phyloP scores from a whole-genome alignment of 2,888 invertebrate species.

The Aphidius colemani region DNA sequence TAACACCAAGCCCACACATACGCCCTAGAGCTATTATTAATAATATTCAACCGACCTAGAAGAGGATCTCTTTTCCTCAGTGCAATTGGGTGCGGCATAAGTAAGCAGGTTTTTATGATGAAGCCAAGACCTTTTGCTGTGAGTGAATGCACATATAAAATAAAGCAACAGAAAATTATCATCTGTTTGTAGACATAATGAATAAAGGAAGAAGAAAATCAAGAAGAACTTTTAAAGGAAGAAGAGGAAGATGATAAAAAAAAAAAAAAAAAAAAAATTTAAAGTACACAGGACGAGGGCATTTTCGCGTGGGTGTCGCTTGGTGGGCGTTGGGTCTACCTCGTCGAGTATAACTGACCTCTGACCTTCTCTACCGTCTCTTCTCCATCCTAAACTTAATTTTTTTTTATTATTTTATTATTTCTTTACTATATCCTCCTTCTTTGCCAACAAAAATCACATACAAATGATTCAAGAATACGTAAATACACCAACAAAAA shows the following conservation, averaged over 20 bases:
- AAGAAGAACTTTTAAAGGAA: background rate
- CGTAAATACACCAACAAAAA: conserved; percentile 18
- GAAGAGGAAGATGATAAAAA: conserved; percentile 25
- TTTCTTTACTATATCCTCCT: conserved; percentile 20
- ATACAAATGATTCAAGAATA: conserved; percentile 36
- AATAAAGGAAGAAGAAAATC: background rate
- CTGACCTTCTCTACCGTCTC: conserved; percentile 46
- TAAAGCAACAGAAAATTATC: background rate
- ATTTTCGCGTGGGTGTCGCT: conserved; percentile 59
- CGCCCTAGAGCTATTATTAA: conserved; percentile 41
- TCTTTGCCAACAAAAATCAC: conserved; percentile 22
- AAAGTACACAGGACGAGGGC: conserved; percentile 31
- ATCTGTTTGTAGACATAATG: too few relatives aligned
- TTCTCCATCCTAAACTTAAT: conserved; percentile 21
- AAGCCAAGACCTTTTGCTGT: conserved; percentile 28
- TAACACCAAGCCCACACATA: conserved; percentile 38
- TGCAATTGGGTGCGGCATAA: conserved; percentile 35
- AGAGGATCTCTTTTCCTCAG: conserved; percentile 33
- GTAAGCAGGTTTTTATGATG: background rate
- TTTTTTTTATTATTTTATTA: conserved; percentile 20
- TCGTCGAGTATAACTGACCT: conserved; percentile 57
- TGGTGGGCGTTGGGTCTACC: conserved; percentile 58
- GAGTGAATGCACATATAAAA: background rate
- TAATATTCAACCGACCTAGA: conserved; percentile 40
- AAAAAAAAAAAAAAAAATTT: conserved; percentile 29